Conservation (phyloP, 1,140 invertebrate species). For the Trissolcus basalis region DNA sequence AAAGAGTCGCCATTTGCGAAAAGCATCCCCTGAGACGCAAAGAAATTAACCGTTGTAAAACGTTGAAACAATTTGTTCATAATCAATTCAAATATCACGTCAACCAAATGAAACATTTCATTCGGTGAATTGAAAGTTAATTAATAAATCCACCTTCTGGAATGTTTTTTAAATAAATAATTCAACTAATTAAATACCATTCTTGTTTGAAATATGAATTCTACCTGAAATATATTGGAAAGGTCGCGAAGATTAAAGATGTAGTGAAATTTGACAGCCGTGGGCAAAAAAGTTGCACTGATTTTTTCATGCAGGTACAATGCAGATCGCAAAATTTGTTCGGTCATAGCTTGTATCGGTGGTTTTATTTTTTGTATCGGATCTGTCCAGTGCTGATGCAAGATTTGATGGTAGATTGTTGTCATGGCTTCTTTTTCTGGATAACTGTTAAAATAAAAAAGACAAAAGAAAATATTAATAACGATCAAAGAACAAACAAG, state of each 20-base stretch:
- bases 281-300: constrained; percentile 87
- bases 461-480: not conserved
- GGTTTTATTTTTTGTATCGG: constrained; percentile 81
- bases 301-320: constrained; percentile 88
- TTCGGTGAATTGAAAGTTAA: too few species aligned
- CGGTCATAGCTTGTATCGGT: constrained; percentile 78
- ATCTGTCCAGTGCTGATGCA: constrained; percentile 85
- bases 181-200: too few species aligned
- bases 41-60: constrained; percentile 4
- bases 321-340: constrained; percentile 83
- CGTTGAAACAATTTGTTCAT: not conserved
- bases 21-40: constrained; percentile 84
- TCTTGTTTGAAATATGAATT: too few species aligned
- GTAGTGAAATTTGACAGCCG: constrained; percentile 96
- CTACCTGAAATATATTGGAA: constrained; percentile 91
- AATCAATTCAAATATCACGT: too few species aligned
- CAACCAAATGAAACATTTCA: too few species aligned
- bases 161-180: too few species aligned
- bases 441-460: constrained; percentile 79
- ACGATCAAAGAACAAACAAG: not conserved
- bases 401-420: constrained; percentile 89
- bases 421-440: constrained; percentile 87
- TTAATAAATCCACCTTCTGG: too few species aligned
- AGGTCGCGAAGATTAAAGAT: constrained; percentile 94
- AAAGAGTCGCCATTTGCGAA: constrained; percentile 89